phyloP scores from a whole-genome alignment of 2,797 vertebrate species.

The Lacerta agilis region DNA sequence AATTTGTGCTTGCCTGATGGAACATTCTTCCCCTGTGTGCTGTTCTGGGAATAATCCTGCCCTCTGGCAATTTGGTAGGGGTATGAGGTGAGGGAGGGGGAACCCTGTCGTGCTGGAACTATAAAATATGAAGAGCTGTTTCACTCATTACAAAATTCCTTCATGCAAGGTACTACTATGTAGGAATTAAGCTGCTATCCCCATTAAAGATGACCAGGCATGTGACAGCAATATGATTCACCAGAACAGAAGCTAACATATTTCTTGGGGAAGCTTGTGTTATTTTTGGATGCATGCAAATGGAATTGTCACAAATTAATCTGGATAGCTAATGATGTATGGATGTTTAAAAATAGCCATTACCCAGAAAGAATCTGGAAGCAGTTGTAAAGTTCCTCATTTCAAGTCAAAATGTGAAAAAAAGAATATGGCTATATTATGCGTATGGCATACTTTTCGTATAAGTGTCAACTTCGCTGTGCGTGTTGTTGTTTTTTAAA shows the following conservation, averaged over 20 bases:
- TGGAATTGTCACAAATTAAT: neutral
- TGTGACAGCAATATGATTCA: neutral
- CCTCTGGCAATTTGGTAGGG: no score
- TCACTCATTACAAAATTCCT: neutral
- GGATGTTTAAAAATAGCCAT: neutral
- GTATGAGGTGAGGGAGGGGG: no score
- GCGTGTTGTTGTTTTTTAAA: neutral
- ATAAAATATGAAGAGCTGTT: neutral
- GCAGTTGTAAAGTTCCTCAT: neutral
- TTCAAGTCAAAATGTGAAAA: neutral
- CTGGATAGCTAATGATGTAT: neutral
- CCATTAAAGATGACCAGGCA: neutral
- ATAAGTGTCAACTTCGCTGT: neutral
- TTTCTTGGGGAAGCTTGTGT: neutral
- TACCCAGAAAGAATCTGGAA: neutral
- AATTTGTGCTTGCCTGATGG: no score
- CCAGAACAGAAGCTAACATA: neutral
- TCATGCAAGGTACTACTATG: neutral
- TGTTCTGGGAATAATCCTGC: no score
- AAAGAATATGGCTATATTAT: neutral
- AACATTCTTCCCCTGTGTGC: no score
- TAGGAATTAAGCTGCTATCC: neutral
- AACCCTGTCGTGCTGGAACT: neutral
- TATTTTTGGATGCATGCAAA: neutral
- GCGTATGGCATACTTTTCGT: neutral